Percentiles rank a stretch among this genome's conserved stretches.
Evolutionary conservation across 2,888 invertebrate species (phyloP).

Genomic region (Cheilosia vulpina): DNA sequence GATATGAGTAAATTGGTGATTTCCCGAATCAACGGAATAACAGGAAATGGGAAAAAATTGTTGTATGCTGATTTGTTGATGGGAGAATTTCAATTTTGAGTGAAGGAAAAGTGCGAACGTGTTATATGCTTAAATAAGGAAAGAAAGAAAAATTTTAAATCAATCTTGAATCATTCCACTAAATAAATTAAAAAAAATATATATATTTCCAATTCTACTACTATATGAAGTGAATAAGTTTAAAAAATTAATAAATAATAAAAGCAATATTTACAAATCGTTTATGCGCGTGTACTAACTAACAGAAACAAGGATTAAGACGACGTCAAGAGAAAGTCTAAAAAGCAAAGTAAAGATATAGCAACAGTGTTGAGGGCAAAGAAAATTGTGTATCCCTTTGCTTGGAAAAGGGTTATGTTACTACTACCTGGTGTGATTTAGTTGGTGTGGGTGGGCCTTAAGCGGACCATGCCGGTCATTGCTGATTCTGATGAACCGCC

Average conservation of each 20-base stretch:
- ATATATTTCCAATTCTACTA: slow-evolving; percentile 59
- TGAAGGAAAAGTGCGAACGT: slow-evolving; percentile 46
- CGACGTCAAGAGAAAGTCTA: slow-evolving; percentile 13
- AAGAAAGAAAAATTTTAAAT: slow-evolving; percentile 34
- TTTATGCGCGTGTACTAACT: slow-evolving; percentile 21
- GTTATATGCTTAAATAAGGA: slow-evolving; percentile 56
- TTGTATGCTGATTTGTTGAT: slow-evolving; percentile 47
- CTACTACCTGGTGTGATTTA: slow-evolving; percentile 76
- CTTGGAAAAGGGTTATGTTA: slow-evolving; percentile 76
- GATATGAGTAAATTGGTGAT: slow-evolving; percentile 44
- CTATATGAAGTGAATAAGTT: slow-evolving; percentile 46
- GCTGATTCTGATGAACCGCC: slow-evolving; percentile 89
- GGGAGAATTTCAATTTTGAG: slow-evolving; percentile 13
- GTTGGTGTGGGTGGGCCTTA: slow-evolving; percentile 79
- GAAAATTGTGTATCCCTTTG: slow-evolving; percentile 43
- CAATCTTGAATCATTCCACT: slow-evolving; percentile 76
- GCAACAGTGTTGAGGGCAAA: neutral
- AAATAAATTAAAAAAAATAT: slow-evolving; percentile 48
- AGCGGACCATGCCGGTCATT: slow-evolving; percentile 86
- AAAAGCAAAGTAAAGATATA: slow-evolving; percentile 24
- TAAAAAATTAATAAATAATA: neutral
- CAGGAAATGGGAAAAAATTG: slow-evolving; percentile 50
- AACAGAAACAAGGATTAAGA: slow-evolving; percentile 16
- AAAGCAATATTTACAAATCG: slow-evolving; percentile 18
- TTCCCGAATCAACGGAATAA: slow-evolving; percentile 59